Evolutionary conservation across 2,113 vertebrate species (phyloP).

Genomic region (Laticauda laticaudata): DNA sequence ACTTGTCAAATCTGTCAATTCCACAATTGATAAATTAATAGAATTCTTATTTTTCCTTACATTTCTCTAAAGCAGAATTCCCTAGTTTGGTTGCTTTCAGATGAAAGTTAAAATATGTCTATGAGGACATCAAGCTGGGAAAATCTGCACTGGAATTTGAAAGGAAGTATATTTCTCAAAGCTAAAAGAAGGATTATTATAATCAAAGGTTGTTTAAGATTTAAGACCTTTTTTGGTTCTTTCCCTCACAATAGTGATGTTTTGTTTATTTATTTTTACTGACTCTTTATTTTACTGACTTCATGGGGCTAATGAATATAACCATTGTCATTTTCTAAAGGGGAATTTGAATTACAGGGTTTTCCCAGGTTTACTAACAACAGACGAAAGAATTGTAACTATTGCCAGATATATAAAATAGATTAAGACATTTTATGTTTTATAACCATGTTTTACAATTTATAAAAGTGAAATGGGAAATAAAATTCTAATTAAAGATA

Average conservation of each 20-base stretch:
- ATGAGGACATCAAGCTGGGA: no score
- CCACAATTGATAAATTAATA: not conserved
- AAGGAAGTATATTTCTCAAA: not conserved
- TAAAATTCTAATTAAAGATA: not conserved
- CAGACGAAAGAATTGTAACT: constrained; percentile 25
- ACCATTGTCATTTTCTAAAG: not conserved
- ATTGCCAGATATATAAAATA: constrained; percentile 47
- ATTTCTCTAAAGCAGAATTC: not conserved
- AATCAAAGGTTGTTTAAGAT: not conserved
- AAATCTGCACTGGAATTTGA: constrained; percentile 8
- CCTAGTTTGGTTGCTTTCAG: not conserved
- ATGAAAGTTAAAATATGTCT: not conserved
- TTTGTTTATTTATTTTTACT: not conserved
- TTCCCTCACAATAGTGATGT: not conserved
- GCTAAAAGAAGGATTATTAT: constrained; percentile 11
- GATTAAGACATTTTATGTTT: constrained; percentile 29
- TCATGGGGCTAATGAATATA: not conserved
- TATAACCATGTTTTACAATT: not conserved
- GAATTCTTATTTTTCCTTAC: not conserved
- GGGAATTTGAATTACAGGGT: constrained; percentile 19
- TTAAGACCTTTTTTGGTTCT: constrained; percentile 5
- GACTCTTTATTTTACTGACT: not conserved
- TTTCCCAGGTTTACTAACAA: constrained; percentile 20
- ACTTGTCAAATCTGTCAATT: not conserved
- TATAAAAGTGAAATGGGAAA: constrained; percentile 29